Evolutionary conservation across 2,797 vertebrate species (phyloP).

Genomic region (Mus caroli): DNA sequence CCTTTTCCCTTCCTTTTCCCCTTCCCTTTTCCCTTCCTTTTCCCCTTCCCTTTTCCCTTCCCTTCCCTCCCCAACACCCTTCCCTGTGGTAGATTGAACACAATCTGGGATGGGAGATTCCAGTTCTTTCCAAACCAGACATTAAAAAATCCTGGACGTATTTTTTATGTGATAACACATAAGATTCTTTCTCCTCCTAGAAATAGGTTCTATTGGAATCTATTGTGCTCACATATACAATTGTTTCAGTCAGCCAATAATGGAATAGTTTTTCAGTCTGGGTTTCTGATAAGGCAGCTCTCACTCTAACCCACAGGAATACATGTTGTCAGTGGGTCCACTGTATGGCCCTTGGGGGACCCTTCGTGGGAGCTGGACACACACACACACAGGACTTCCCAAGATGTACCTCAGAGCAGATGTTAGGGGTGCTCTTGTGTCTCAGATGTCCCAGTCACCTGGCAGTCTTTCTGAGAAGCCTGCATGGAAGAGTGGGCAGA

Average conservation of each 20-base stretch:
- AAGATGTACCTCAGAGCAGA: neutral
- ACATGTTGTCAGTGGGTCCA: neutral
- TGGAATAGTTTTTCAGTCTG: neutral
- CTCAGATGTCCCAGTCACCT: neutral
- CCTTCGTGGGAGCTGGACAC: too few relatives aligned
- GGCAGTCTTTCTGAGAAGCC: neutral
- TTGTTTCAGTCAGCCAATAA: neutral
- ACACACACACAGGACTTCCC: neutral
- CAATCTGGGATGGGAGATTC: neutral
- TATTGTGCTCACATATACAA: neutral
- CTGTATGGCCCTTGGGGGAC: neutral
- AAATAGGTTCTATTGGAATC: slow-evolving; percentile 39
- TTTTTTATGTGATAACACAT: neutral
- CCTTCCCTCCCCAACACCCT: neutral
- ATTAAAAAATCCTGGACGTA: neutral
- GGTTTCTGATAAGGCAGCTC: neutral
- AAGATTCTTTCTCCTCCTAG: neutral
- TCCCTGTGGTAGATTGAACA: neutral
- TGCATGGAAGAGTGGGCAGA: neutral
- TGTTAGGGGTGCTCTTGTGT: neutral
- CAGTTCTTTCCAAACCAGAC: neutral
- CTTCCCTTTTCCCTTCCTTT: neutral
- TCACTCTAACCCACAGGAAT: neutral
- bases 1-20: too few relatives aligned
- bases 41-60: neutral